Evolutionary conservation across 2,888 invertebrate genomes (phyloP).

Genomic region (Julus scanicus): DNA sequence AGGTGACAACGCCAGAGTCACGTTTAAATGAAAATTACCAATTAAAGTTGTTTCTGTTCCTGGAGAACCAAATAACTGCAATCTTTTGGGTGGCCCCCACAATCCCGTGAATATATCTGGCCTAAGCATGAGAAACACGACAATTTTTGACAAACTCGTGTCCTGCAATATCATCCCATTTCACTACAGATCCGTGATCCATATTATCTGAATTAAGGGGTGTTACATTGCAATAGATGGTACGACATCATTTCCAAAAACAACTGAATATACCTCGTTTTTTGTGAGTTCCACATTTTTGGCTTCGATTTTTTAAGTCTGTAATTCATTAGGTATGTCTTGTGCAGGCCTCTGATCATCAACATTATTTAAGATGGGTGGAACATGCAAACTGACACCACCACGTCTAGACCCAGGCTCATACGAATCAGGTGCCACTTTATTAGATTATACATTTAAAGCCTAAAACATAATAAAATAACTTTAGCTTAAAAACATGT

Average conservation of each 20-base stretch:
- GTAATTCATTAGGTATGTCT: neutral
- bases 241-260: neutral
- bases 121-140: conserved; percentile 92
- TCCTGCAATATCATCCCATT: conserved; percentile 96
- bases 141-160: conserved; percentile 93
- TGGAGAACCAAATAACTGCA: conserved; percentile 95
- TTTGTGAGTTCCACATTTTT: conserved; percentile 91
- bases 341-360: conserved; percentile 50
- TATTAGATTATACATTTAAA: conserved; percentile 20
- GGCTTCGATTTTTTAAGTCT: conserved; percentile 83
- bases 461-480: neutral
- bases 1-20: neutral
- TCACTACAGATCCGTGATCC: conserved; percentile 79
- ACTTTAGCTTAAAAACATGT: neutral
- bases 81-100: conserved; percentile 91
- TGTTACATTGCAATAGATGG: neutral
- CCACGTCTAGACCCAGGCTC: conserved; percentile 75
- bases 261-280: conserved; percentile 70
- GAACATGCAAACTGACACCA: conserved; percentile 75
- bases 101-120: conserved; percentile 96
- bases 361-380: conserved; percentile 75
- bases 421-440: conserved; percentile 62
- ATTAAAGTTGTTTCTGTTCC: conserved; percentile 98
- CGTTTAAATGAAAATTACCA: conserved; percentile 68
- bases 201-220: conserved; percentile 74